Conservation (phyloP, 2,888 invertebrate genomes). For the Nephrotoma appendiculata region DNA sequence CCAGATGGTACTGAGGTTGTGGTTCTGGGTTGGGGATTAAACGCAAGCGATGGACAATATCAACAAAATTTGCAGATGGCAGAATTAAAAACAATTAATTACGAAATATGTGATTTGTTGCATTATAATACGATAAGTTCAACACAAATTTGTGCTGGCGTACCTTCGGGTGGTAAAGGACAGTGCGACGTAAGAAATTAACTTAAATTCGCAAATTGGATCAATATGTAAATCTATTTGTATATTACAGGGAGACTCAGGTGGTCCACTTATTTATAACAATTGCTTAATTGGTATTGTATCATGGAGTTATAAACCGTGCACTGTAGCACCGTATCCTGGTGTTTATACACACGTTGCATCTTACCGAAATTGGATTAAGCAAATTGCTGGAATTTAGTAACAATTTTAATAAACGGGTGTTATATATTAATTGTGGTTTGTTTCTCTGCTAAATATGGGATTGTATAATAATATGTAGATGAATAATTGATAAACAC, state of each 20-base stretch:
- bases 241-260: slow-evolving; percentile 27
- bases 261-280: slow-evolving; percentile 30
- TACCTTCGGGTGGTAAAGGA: slow-evolving; percentile 32
- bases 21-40: slow-evolving; percentile 29
- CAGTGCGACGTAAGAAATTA: slow-evolving; percentile 28
- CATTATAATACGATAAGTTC: slow-evolving; percentile 21
- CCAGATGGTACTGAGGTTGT: slow-evolving; percentile 16
- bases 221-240: neutral
- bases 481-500: neutral
- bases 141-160: slow-evolving; percentile 33
- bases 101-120: slow-evolving; percentile 26
- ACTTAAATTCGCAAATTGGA: too few relatives aligned
- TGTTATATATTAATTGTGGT: neutral
- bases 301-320: slow-evolving; percentile 35
- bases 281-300: slow-evolving; percentile 32
- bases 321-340: slow-evolving; percentile 29
- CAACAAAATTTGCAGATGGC: slow-evolving; percentile 29
- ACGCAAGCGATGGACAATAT: slow-evolving; percentile 20
- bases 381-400: neutral
- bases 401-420: neutral
- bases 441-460: neutral
- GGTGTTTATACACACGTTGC: slow-evolving; percentile 34
- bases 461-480: neutral
- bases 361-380: slow-evolving; percentile 21
- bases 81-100: slow-evolving; percentile 25